Evolutionary conservation across 2,797 vertebrate species (phyloP).

Genomic region (Parauchenoglanis ngamensis): DNA sequence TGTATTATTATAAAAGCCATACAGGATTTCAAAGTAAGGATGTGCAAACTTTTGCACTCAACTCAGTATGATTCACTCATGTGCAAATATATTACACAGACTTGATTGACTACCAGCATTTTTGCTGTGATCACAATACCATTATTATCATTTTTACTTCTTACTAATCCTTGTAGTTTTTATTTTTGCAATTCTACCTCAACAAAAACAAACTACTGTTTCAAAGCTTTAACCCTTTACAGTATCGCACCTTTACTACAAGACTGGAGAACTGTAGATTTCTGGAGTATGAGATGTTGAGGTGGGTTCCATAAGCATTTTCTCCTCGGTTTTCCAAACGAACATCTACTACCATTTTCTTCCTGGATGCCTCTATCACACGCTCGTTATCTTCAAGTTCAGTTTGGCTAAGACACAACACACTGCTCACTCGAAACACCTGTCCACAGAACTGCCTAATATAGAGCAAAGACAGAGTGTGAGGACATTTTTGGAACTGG

Average conservation of each 20-base stretch:
- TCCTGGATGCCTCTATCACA: slow-evolving; percentile 81
- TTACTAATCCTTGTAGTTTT: neutral
- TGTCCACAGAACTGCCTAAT: slow-evolving; percentile 87
- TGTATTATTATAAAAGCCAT: neutral
- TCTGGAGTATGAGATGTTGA: slow-evolving; percentile 88
- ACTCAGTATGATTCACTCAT: neutral
- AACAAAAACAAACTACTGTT: neutral
- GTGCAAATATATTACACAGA: neutral
- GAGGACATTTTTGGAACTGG: neutral
- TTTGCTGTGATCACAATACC: neutral
- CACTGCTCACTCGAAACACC: slow-evolving; percentile 69
- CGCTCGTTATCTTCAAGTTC: slow-evolving; percentile 77
- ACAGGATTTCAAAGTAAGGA: neutral
- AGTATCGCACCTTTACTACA: slow-evolving; percentile 80
- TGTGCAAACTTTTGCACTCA: neutral
- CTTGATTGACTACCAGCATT: neutral
- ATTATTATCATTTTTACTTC: neutral
- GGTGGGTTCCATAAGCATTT: slow-evolving; percentile 85
- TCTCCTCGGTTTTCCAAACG: slow-evolving; percentile 90
- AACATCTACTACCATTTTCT: slow-evolving; percentile 86
- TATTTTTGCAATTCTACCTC: neutral
- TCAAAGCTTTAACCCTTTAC: neutral
- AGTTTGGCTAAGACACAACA: slow-evolving; percentile 67
- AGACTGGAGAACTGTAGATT: slow-evolving; percentile 92
- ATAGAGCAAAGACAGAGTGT: slow-evolving; percentile 10